A percentile compares a stretch with the other conserved stretches of the same genome.
Conservation (phyloP, 2,888 invertebrate species). For the Pemphredon lugubris region DNA sequence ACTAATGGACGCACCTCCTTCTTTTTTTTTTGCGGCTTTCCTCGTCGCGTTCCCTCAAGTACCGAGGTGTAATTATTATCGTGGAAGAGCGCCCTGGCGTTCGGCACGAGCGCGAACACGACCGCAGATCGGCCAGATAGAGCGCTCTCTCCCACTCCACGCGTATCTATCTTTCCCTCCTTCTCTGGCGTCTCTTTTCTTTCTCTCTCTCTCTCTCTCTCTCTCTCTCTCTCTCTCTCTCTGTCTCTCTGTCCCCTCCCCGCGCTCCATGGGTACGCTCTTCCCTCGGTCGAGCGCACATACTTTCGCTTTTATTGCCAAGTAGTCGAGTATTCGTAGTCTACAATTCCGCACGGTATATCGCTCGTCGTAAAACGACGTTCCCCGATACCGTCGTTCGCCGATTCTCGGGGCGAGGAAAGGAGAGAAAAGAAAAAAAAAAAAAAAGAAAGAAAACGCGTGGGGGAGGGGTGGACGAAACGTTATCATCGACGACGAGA, state of each 20-base stretch:
- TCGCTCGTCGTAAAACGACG: constrained; percentile 40
- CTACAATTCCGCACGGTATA: constrained; percentile 36
- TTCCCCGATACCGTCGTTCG: neutral
- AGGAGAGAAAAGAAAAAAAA: no score
- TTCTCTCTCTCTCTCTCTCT: constrained; percentile 18
- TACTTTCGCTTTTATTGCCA: constrained; percentile 51
- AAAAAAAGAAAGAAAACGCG: no score
- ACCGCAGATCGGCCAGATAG: constrained; percentile 61
- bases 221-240: constrained; percentile 11
- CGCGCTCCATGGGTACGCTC: constrained; percentile 15
- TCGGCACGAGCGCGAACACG: constrained; percentile 57
- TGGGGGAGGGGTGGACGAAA: no score
- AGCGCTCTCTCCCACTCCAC: constrained; percentile 17
- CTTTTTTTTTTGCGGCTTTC: constrained; percentile 47
- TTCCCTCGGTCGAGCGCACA: constrained; percentile 10
- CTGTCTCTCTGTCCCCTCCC: constrained; percentile 1
- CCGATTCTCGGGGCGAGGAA: neutral
- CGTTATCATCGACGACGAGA: no score
- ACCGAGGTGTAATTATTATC: constrained; percentile 47
- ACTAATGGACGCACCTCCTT: constrained; percentile 58
- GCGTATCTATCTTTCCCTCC: constrained; percentile 4
- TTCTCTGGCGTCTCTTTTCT: constrained; percentile 8
- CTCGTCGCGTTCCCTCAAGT: constrained; percentile 44
- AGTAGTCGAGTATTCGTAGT: constrained; percentile 25
- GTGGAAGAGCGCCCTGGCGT: constrained; percentile 36